phyloP scores from a whole-genome alignment of 2,113 vertebrate genomes.

The Osmerus mordax region DNA sequence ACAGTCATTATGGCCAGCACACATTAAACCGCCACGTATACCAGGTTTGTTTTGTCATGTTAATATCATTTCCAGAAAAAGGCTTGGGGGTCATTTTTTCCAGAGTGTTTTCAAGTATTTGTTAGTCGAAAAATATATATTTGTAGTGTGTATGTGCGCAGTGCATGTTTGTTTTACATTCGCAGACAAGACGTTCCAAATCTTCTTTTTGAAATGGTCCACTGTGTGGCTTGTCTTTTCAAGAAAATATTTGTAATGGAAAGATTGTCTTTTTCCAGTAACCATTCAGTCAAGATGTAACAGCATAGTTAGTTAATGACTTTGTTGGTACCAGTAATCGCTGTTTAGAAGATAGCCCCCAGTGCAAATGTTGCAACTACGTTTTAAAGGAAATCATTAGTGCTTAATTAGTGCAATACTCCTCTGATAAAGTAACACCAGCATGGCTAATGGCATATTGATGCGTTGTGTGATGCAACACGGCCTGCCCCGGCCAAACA shows the following conservation, averaged over 20 bases:
- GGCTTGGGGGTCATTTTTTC: not conserved
- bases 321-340: slow-evolving; percentile 30
- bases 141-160: not conserved
- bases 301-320: not conserved
- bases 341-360: slow-evolving; percentile 31
- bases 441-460: slow-evolving; percentile 33
- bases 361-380: slow-evolving; percentile 31
- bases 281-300: not conserved
- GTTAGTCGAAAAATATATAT: not conserved
- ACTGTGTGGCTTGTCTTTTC: too few species aligned
- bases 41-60: slow-evolving; percentile 61
- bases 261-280: not conserved
- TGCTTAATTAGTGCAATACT: slow-evolving; percentile 51
- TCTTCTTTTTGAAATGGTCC: too few species aligned
- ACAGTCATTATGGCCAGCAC: slow-evolving; percentile 58
- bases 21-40: slow-evolving; percentile 36
- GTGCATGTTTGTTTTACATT: too few species aligned
- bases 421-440: slow-evolving; percentile 37
- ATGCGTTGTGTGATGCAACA: not conserved
- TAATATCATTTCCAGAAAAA: slow-evolving; percentile 51
- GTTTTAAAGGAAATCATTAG: slow-evolving; percentile 56
- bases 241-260: too few species aligned
- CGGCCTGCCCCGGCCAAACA: not conserved
- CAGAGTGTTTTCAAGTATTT: not conserved
- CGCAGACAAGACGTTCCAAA: too few species aligned